Percentiles rank a stretch among this genome's conserved stretches.
phyloP scores from a whole-genome alignment of 1,140 invertebrate species.

The Pseudomyrmex flavicornis region DNA sequence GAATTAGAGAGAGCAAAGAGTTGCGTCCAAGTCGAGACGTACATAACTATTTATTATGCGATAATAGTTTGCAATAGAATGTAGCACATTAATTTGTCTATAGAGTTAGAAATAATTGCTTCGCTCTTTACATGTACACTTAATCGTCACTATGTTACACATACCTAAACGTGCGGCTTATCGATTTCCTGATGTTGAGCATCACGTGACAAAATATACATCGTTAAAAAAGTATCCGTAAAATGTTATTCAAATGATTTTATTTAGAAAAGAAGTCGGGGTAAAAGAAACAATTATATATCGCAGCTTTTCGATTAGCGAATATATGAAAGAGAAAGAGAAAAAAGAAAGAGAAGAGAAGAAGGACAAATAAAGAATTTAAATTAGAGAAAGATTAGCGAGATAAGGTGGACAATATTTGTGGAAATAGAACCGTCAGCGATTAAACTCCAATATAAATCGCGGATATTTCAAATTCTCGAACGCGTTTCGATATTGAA shows the following conservation, averaged over 20 bases:
- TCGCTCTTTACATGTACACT: conserved; percentile 70
- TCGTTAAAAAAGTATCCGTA: conserved; percentile 26
- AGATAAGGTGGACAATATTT: not conserved
- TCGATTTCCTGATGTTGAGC: conserved; percentile 36
- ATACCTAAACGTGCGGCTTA: conserved; percentile 68
- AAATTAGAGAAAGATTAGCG: not conserved
- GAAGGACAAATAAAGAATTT: not conserved
- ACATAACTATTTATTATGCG: conserved; percentile 75
- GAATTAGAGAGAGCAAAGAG: conserved; percentile 34
- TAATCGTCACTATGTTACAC: conserved; percentile 71
- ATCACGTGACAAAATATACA: conserved; percentile 22
- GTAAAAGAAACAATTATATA: not conserved
- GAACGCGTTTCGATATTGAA: conserved; percentile 4
- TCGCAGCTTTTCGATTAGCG: not conserved
- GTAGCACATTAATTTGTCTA: conserved; percentile 75
- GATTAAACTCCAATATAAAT: not conserved
- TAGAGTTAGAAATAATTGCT: conserved; percentile 73
- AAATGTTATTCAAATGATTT: conserved; percentile 8
- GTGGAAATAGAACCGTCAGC: conserved; percentile 1
- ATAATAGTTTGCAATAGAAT: conserved; percentile 73
- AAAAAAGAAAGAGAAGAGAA: not conserved
- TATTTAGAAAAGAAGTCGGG: not conserved
- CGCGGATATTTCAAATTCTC: not conserved
- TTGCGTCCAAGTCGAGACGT: conserved; percentile 62
- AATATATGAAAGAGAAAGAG: not conserved